phyloP scores from a whole-genome alignment of 2,888 invertebrate genomes.

The Julus scandinavius region DNA sequence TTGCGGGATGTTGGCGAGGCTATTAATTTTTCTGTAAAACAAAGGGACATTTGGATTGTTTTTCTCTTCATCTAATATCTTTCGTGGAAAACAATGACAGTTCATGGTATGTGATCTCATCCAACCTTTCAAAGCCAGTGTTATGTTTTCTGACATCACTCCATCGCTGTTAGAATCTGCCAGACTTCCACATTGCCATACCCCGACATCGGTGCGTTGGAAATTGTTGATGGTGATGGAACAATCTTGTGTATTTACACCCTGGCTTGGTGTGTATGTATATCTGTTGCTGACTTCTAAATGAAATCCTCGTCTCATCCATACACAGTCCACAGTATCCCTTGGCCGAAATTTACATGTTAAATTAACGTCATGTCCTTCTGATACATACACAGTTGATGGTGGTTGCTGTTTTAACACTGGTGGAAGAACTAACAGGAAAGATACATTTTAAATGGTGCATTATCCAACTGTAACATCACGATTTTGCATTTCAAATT shows the following conservation, averaged over 20 bases:
- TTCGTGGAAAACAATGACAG: no score
- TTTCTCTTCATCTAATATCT: neutral
- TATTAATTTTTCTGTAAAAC: neutral
- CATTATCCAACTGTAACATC: neutral
- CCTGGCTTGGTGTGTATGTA: neutral
- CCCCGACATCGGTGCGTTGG: neutral
- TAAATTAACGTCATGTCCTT: neutral
- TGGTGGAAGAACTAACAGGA: neutral
- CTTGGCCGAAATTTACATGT: neutral
- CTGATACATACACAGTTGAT: neutral
- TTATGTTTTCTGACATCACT: neutral
- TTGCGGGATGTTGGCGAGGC: neutral
- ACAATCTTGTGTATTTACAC: neutral
- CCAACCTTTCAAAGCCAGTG: neutral
- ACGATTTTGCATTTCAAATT: neutral
- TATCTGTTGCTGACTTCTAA: constrained; percentile 16
- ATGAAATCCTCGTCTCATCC: constrained; percentile 13
- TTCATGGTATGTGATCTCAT: neutral
- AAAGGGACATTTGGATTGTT: neutral
- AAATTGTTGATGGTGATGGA: neutral
- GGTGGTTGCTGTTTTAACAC: neutral
- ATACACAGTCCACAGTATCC: constrained; percentile 2
- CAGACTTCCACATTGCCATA: constrained; percentile 48
- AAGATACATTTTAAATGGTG: neutral
- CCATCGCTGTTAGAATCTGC: constrained; percentile 17